phyloP scores from a whole-genome alignment of 2,797 vertebrate species.

The Gouania willdenowi region DNA sequence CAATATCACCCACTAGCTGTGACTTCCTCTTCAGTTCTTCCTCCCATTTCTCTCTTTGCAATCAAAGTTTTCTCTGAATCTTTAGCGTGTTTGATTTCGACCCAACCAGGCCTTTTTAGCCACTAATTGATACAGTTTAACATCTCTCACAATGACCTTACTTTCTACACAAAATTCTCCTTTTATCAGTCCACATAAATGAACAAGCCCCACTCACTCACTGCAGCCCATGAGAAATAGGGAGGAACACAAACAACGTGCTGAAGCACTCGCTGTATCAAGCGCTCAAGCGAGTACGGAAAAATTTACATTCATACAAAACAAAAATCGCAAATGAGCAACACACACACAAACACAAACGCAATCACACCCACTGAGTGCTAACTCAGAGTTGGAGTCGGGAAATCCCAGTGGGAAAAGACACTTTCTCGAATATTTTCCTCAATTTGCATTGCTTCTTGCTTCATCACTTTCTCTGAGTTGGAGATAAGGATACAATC shows the following conservation, averaged over 20 bases:
- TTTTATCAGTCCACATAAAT: too few species aligned
- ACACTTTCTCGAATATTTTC: conserved; percentile 74
- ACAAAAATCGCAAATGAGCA: too few species aligned
- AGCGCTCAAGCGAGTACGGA: conserved; percentile 15
- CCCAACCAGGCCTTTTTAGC: conserved; percentile 4
- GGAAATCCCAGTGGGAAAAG: conserved; percentile 64
- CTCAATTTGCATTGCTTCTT: conserved; percentile 72
- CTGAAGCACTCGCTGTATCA: not conserved
- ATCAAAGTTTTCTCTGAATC: too few species aligned
- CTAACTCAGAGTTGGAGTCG: conserved; percentile 49
- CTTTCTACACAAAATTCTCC: not conserved
- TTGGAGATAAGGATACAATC: conserved; percentile 34
- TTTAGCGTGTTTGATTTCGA: too few species aligned
- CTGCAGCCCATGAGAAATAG: not conserved
- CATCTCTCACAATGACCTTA: conserved; percentile 16
- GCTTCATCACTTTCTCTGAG: conserved; percentile 50
- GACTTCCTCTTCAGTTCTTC: not conserved
- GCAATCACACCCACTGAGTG: conserved; percentile 11
- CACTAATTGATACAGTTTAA: conserved; percentile 29
- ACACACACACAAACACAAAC: conserved; percentile 7
- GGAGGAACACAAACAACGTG: conserved; percentile 7
- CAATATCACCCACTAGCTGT: not conserved
- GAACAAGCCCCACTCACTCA: conserved; percentile 13
- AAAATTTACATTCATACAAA: conserved; percentile 24
- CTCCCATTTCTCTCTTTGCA: not conserved